Conservation (phyloP, 2,888 invertebrate genomes). For the Idaea biselata region DNA sequence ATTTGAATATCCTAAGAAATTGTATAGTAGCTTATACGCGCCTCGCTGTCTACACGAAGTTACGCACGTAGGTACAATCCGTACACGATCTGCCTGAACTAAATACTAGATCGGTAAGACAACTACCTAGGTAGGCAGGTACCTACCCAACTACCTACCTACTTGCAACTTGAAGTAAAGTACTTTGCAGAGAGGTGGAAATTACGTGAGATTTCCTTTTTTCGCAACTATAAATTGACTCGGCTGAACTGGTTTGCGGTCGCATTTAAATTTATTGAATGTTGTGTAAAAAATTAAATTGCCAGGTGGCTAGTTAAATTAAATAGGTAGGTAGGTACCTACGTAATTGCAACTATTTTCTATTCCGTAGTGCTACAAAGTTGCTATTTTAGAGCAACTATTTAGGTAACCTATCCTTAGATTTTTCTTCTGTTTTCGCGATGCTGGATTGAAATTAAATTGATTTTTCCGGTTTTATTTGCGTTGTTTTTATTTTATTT, state of each 20-base stretch:
- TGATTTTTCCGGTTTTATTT: no score
- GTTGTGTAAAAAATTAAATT: constrained; percentile 10
- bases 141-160: constrained; percentile 16
- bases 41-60: constrained; percentile 48
- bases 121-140: constrained; percentile 21
- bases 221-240: constrained; percentile 39
- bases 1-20: constrained; percentile 18
- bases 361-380: constrained; percentile 1
- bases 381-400: not conserved
- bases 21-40: constrained; percentile 31
- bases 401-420: no score
- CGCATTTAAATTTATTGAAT: constrained; percentile 16
- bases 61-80: constrained; percentile 28
- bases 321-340: not conserved
- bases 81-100: constrained; percentile 17
- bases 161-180: not conserved
- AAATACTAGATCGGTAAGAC: constrained; percentile 15
- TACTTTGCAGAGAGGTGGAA: constrained; percentile 26
- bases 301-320: not conserved
- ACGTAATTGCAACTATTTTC: constrained; percentile 3
- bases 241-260: constrained; percentile 26
- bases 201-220: constrained; percentile 49
- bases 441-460: no score
- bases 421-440: no score
- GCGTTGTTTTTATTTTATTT: no score